A percentile compares a stretch with the other conserved stretches of the same genome.
phyloP scores from a whole-genome alignment of 2,797 vertebrate genomes.

The Carcharodon carcharias region DNA sequence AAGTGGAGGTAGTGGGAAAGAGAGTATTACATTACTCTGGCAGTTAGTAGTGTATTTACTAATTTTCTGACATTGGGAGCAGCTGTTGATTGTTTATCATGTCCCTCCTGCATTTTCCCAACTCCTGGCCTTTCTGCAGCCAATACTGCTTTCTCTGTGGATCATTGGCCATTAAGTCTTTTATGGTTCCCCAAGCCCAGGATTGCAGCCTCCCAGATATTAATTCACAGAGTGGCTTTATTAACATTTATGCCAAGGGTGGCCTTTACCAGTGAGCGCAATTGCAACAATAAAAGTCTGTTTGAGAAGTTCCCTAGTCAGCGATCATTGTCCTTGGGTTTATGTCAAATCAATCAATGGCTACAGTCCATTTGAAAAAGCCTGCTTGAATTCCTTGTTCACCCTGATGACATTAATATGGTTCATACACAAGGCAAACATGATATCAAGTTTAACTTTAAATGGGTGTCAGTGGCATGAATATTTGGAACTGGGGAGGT shows the following conservation, averaged over 20 bases:
- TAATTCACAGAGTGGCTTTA: too few species aligned
- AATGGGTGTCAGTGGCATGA: not conserved
- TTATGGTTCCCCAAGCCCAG: not conserved
- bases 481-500: not conserved
- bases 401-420: not conserved
- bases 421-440: too few species aligned
- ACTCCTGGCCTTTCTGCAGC: not conserved
- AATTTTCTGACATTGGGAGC: not conserved
- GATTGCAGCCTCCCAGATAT: too few species aligned
- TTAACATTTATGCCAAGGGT: too few species aligned
- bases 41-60: not conserved
- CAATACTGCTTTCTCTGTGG: not conserved
- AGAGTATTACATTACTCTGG: not conserved
- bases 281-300: too few species aligned
- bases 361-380: not conserved
- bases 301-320: too few species aligned
- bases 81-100: not conserved
- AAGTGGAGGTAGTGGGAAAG: too few species aligned
- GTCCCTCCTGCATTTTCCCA: not conserved
- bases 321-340: not conserved
- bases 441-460: not conserved
- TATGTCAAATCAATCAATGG: not conserved
- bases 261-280: too few species aligned
- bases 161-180: not conserved
- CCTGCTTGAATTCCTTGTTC: not conserved